Conservation (phyloP, 2,888 invertebrate genomes). For the Schizaphis graminum region DNA sequence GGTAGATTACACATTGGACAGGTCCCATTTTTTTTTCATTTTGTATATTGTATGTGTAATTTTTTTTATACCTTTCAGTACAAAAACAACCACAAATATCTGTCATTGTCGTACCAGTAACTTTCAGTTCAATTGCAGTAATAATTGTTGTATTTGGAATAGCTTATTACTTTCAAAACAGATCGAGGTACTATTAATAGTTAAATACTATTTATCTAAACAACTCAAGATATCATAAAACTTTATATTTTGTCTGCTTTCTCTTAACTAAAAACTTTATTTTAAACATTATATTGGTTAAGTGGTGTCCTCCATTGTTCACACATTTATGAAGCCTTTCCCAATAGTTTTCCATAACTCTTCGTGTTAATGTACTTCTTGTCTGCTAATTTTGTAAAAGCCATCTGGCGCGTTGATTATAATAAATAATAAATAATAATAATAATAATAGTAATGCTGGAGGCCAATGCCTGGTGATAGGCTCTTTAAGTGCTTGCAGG, state of each 20-base stretch:
- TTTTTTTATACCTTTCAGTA: constrained; percentile 71
- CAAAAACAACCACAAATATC: constrained; percentile 86
- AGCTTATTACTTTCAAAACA: constrained; percentile 87
- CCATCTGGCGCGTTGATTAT: too few relatives aligned
- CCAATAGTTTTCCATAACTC: too few relatives aligned
- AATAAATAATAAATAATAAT: too few relatives aligned
- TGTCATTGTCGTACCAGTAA: constrained; percentile 89
- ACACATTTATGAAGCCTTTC: too few relatives aligned
- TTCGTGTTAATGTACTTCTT: too few relatives aligned
- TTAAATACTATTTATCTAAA: not conserved
- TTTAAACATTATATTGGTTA: too few relatives aligned
- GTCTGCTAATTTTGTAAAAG: too few relatives aligned
- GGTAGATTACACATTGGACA: too few relatives aligned
- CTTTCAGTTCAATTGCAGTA: constrained; percentile 84
- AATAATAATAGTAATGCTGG: too few relatives aligned
- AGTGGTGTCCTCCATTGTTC: too few relatives aligned
- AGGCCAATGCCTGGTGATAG: too few relatives aligned
- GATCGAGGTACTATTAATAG: constrained; percentile 76
- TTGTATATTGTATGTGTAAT: not conserved
- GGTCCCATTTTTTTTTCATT: not conserved
- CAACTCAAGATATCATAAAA: not conserved
- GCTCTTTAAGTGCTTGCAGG: too few relatives aligned
- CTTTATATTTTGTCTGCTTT: not conserved
- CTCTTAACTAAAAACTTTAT: not conserved
- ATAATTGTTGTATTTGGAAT: constrained; percentile 89